phyloP scores from a whole-genome alignment of 2,888 invertebrate species.

The Rhorus exstirpatorius region DNA sequence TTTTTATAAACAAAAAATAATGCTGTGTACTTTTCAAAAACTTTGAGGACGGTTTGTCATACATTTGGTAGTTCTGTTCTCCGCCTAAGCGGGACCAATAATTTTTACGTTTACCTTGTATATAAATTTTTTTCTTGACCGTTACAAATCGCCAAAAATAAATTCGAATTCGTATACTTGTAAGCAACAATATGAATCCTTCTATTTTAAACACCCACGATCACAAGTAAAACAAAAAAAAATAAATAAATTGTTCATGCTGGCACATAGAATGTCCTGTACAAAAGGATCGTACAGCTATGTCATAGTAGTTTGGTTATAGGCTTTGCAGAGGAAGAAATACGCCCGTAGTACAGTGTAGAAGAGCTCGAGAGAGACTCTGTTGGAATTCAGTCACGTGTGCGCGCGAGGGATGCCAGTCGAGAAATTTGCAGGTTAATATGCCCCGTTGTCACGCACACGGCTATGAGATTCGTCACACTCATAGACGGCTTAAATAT shows the following conservation, averaged over 20 bases:
- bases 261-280: neutral
- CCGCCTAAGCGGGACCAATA: no score
- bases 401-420: slow-evolving; percentile 41
- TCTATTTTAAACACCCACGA: no score
- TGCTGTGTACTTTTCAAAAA: no score
- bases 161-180: no score
- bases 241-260: neutral
- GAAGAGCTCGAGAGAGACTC: slow-evolving; percentile 35
- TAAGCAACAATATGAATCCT: no score
- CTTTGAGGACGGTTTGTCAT: no score
- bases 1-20: no score
- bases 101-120: no score
- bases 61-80: no score
- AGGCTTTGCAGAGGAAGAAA: slow-evolving; percentile 29
- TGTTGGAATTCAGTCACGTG: slow-evolving; percentile 54
- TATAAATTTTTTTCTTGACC: no score
- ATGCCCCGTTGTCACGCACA: slow-evolving; percentile 22
- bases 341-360: slow-evolving; percentile 22
- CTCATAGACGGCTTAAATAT: slow-evolving; percentile 6
- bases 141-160: no score
- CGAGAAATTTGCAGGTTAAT: slow-evolving; percentile 54
- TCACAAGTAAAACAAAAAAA: neutral
- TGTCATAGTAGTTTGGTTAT: slow-evolving; percentile 14
- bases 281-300: neutral
- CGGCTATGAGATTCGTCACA: neutral